Conservation (phyloP, 2,888 invertebrate genomes). For the Xylocampa areola region DNA sequence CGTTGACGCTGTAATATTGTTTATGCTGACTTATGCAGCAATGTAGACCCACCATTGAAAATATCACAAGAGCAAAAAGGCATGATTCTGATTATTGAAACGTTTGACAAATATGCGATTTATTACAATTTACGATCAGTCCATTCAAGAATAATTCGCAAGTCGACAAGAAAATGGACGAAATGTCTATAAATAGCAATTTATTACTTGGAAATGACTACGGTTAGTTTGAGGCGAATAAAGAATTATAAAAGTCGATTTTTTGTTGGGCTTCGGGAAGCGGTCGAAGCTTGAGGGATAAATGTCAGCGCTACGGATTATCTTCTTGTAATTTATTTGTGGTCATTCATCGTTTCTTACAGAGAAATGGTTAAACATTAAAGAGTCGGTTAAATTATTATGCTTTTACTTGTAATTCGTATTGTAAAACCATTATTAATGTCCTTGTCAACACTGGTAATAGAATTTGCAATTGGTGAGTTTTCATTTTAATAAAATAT, state of each 20-base stretch:
- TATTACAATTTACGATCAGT: slow-evolving; percentile 57
- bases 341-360: slow-evolving; percentile 39
- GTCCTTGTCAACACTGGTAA: slow-evolving; percentile 2
- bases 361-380: slow-evolving; percentile 10
- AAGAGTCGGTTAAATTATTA: slow-evolving; percentile 21
- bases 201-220: slow-evolving; percentile 63
- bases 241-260: slow-evolving; percentile 62
- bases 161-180: slow-evolving; percentile 40
- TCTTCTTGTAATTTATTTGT: slow-evolving; percentile 66
- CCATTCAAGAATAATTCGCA: slow-evolving; percentile 45
- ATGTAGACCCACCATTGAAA: slow-evolving; percentile 2
- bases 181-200: slow-evolving; percentile 59
- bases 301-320: slow-evolving; percentile 60
- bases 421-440: slow-evolving; percentile 6
- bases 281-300: slow-evolving; percentile 54
- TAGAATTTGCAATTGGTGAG: background rate
- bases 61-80: slow-evolving; percentile 14
- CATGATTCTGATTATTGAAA: slow-evolving; percentile 28
- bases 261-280: slow-evolving; percentile 45
- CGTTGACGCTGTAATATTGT: slow-evolving; percentile 1
- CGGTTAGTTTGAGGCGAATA: slow-evolving; percentile 54
- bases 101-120: slow-evolving; percentile 42
- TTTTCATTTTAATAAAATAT: slow-evolving; percentile 14
- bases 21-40: slow-evolving; percentile 1
- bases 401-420: slow-evolving; percentile 12